Evolutionary conservation across 2,888 invertebrate species (phyloP), one percentile per base, ranked within the genome.

Genomic region (Cheiracanthium punctorium): DNA sequence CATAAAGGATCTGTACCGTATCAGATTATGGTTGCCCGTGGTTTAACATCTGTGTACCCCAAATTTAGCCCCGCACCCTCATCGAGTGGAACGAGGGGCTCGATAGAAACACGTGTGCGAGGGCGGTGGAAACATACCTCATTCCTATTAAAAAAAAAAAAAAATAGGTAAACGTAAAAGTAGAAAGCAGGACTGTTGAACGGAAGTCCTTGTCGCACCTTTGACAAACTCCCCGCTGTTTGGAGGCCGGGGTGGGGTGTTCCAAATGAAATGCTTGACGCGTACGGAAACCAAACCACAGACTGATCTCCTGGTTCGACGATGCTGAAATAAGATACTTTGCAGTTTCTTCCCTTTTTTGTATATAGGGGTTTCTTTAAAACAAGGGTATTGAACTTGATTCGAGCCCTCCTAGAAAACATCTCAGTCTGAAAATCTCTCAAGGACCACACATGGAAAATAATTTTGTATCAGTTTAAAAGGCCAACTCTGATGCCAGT

Each of bases 181-280:
- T 58, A 64, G 33, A 32, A 28, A 5, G 30, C 32, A 69, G n/a
- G 29, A 67, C 29, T 65, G 17, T 37, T 24, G 37, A 65, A 52
- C 82, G 82, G 82, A 82, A 82, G 75, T 82, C 48, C 71, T 71
- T 48, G 76, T 70, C 76, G 41, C 82, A 82, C 82, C 76, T 76
- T 82, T 82, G 82, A 82, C 82, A 82, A 77, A 71, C 76, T 64
- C 29, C 28, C 29, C 28, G 10, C 43, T 33, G 33, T 20, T 29
- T 72, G 71, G 17, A 48, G 30, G 28, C 8, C 28, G 30, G 37
- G 58, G 58, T 17, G 1, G 75, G 37, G 67, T 17, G 32, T 64
- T 10, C 64, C 29, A 5, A 64, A 4, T 28, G 10, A 64, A 29
- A 28, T 28, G 64, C 10, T 64, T 64, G 29, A 28, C 14, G 64